Base-by-base conservation (phyloP, 2,797 vertebrate genomes). In the Hemitrygon akajei region DNA sequence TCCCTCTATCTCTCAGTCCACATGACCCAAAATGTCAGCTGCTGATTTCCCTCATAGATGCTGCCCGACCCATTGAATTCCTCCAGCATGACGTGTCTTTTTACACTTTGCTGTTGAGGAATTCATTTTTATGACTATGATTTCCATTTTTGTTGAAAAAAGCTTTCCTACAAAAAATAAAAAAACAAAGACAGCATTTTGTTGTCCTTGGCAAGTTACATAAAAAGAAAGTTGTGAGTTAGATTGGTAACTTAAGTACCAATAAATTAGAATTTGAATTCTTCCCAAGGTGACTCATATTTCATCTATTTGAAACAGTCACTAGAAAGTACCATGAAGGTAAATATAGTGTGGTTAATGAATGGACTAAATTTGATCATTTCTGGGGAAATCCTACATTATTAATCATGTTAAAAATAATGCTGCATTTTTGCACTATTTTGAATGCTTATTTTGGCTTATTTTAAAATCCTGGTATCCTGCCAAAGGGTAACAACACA, bases 401-500 rank as follows among this genome's bases (percentile, higher is more conserved):
- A 69, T 89, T 69, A 89, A 89, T 89, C 60, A 89, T 69, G 63
- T 89, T 69, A 37, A 22, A 89, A 69, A 37, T 60, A n/a, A 89
- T 89, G 34, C 22, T 89, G 34, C 22, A 34, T 69, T 89, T 9
- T 37, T 37, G 34, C 63, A 69, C 63, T 69, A 66, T 69, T 89
- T 89, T 69, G 16, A 20, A 34, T 69, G 86, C 60, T 69, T 89
- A 9, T 69, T 89, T 89, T 89, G 86, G 86, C 86, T 89, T 89
- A 89, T 37, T 89, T 66, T 89, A 34, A 69, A 89, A 69, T 0
- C 34, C 20, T 89, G 86, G n/a, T 66, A 22, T 30, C 63, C 69
- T 22, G 60, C 86, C 60, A 89, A 60, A n/a, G 16, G 84, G 20
- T 37, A 69, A 69, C 34, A 89, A 22, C 34, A 69, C 69, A 30